Base-by-base conservation (phyloP, 2,888 invertebrate genomes). In the Yponomeuta plumbellus region DNA sequence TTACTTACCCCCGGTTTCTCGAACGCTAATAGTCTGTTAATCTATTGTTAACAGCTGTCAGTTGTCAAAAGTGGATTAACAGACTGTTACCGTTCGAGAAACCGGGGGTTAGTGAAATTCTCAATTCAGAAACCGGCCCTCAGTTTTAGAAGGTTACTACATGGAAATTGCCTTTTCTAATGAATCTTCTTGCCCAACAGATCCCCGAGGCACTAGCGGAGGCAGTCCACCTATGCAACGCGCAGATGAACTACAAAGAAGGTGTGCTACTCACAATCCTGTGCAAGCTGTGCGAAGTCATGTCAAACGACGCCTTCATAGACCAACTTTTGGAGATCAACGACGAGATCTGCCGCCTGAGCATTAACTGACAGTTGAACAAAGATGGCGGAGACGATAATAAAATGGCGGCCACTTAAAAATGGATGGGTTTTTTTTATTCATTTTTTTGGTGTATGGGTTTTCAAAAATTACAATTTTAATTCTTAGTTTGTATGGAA, bases 251-350 rank as follows among this genome's bases (percentile, higher is more conserved):
- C 78, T 92, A 96, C 84, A 91, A 92, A 64, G 91, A 92, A 68
- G 93, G 93, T 6, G 92, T 93, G 70, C 88, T 97, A 62, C 85
- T 93, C 66, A 85, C 90, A 68, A 92, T 94, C 68, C 91, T 97
- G 70, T 92, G 92, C 74, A 92, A 93, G 68, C 87, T 96, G 66
- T 94, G 95, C 22, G 91, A 91, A 69, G 93, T 96, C 66, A 92
- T 96, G 78, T 86, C 92, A 65, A 94, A 97, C 83, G 92, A 94
- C 73, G 87, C 92, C 68, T 97, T 96, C 81, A 92, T 96, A 74
- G 92, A 92, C 65, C 96, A 97, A 84, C 91, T 96, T 77, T 88
- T 96, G 72, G 93, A 94, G 73, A 96, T 97, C 78, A 97, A 97
- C 86, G 93, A 95, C 71, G 94, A 94, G 78, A 96, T 97, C 80